Percentiles rank a stretch among this genome's conserved stretches.
phyloP scores from a whole-genome alignment of 2,888 invertebrate genomes.

The Agrotis puta region DNA sequence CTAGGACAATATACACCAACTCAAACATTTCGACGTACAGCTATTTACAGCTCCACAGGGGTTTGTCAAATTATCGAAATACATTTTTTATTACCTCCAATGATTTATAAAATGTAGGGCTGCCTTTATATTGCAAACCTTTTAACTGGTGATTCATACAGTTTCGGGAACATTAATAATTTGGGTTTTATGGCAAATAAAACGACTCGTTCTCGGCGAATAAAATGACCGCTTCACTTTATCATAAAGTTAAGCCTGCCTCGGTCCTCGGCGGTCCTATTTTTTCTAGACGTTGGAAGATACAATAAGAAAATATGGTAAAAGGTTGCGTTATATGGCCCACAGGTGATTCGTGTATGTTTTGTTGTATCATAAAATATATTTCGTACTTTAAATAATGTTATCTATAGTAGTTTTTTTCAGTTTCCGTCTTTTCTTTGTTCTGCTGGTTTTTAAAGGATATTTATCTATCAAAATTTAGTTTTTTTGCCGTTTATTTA shows the following conservation, averaged over 20 bases:
- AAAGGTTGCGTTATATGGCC: conserved; percentile 50
- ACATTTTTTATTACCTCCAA: conserved; percentile 56
- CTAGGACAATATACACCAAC: conserved; percentile 37
- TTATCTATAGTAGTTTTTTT: conserved; percentile 37
- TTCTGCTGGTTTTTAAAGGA: background rate
- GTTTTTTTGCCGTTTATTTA: background rate
- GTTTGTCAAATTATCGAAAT: conserved; percentile 62
- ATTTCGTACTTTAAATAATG: conserved; percentile 30
- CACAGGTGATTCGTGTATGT: conserved; percentile 56
- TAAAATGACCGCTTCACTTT: conserved; percentile 50
- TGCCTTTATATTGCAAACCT: conserved; percentile 58
- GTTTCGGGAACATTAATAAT: conserved; percentile 60
- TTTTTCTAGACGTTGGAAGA: conserved; percentile 45
- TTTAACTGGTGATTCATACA: conserved; percentile 63
- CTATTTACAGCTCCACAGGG: conserved; percentile 58
- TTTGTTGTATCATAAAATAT: conserved; percentile 35
- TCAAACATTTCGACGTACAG: conserved; percentile 38
- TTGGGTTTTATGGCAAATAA: conserved; percentile 57
- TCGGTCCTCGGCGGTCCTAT: conserved; percentile 46
- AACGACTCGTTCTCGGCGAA: conserved; percentile 52
- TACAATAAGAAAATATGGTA: conserved; percentile 62
- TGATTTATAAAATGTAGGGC: conserved; percentile 57
- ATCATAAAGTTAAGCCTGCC: conserved; percentile 39
- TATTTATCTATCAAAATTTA: background rate
- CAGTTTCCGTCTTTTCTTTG: background rate